Conservation (phyloP, 2,113 vertebrate species). For the Phalacrocorax brasilianus region DNA sequence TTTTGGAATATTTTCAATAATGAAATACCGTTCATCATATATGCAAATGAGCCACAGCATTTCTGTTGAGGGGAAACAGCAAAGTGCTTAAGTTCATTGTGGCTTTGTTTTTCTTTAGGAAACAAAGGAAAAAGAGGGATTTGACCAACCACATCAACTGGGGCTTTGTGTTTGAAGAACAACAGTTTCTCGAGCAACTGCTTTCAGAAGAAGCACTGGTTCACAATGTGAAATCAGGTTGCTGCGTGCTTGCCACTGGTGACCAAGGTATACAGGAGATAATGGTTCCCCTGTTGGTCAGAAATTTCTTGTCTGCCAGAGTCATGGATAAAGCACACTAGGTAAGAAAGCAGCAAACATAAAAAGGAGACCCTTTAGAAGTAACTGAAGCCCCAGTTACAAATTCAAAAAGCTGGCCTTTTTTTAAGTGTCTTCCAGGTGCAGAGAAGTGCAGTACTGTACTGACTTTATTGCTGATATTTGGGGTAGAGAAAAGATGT, state of each 20-base stretch:
- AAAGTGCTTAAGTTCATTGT: background rate
- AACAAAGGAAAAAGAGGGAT: background rate
- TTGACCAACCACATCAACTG: background rate
- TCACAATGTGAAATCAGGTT: background rate
- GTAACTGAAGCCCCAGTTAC: background rate
- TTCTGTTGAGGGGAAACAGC: background rate
- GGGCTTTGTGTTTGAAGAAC: background rate
- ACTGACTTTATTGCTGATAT: background rate
- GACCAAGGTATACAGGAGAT: background rate
- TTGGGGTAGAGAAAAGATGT: background rate
- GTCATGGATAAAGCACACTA: background rate
- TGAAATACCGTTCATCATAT: slow-evolving; percentile 24
- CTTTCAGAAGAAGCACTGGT: background rate
- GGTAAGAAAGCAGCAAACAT: background rate
- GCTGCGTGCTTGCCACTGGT: background rate
- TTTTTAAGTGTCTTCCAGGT: background rate
- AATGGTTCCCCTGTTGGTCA: background rate
- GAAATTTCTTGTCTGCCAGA: background rate
- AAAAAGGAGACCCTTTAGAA: background rate
- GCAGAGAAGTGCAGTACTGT: background rate
- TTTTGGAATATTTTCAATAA: slow-evolving; percentile 41
- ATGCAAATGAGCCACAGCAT: slow-evolving; percentile 39
- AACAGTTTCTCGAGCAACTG: background rate
- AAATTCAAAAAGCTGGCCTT: background rate
- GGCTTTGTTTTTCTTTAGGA: slow-evolving; percentile 4